phyloP scores from a whole-genome alignment of 2,797 vertebrate species.

The Artibeus lituratus region DNA sequence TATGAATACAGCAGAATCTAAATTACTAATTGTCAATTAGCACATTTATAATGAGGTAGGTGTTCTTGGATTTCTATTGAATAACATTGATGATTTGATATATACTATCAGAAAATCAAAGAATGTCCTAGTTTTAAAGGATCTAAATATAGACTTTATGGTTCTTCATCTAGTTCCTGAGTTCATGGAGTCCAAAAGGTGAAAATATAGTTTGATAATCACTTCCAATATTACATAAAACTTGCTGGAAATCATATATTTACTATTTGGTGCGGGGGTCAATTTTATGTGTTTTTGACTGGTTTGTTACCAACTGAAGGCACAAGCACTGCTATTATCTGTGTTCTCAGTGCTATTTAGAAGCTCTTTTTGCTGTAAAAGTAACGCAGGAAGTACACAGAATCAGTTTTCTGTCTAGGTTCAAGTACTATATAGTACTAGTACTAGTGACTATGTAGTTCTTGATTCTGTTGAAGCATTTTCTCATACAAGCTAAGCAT shows the following conservation, averaged over 20 bases:
- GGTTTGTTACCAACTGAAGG: not conserved
- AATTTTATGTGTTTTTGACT: not conserved
- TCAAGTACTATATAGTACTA: not conserved
- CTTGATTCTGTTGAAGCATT: not conserved
- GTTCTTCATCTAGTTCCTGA: not conserved
- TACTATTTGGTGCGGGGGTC: not conserved
- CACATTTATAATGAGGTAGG: not conserved
- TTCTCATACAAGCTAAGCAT: not conserved
- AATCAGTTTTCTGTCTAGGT: not conserved
- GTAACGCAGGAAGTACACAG: not conserved
- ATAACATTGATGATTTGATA: not conserved
- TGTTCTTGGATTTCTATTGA: not conserved
- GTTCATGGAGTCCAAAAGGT: not conserved
- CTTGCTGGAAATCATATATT: not conserved
- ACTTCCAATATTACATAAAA: conserved; percentile 26
- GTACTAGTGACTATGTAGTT: not conserved
- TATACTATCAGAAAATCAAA: not conserved
- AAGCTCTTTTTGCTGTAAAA: not conserved
- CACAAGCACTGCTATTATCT: not conserved
- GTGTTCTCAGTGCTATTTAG: not conserved
- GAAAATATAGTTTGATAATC: not conserved
- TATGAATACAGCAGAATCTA: not conserved
- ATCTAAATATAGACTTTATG: not conserved
- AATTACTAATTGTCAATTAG: not conserved
- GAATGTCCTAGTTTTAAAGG: not conserved